A percentile compares a stretch with the other conserved stretches of the same genome.
These are phyloP conservation scores for Trogon surrucura DNA, from an alignment of 2,113 vertebrate species.

Conservation along the genomic window DNA sequence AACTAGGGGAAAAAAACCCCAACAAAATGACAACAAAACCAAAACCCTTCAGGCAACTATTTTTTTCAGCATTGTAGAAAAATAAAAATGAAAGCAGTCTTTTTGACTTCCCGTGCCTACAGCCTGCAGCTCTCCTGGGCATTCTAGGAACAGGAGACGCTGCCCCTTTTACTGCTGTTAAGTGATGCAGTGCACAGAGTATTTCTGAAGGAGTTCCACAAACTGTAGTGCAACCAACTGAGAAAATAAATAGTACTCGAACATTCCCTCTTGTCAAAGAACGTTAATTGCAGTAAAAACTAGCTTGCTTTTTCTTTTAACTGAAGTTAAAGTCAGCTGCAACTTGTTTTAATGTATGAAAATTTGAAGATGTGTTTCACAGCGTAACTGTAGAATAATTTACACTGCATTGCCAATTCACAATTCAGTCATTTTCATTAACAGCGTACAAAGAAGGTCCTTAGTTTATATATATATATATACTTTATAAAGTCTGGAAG, in stretches of 20 bases:
- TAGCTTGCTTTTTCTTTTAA: constrained; percentile 63
- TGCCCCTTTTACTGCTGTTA: constrained; percentile 22
- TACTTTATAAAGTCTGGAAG: constrained; percentile 79
- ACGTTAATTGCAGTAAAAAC: constrained; percentile 44
- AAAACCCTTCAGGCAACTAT: neutral
- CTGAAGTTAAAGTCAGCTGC: constrained; percentile 46
- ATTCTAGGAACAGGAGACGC: neutral
- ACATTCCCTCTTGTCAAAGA: constrained; percentile 53
- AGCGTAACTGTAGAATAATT: constrained; percentile 77
- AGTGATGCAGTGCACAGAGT: constrained; percentile 33
- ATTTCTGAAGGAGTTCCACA: constrained; percentile 43
- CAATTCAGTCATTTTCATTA: constrained; percentile 61
- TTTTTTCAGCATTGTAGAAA: constrained; percentile 7
- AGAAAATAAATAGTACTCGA: constrained; percentile 68
- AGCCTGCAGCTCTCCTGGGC: neutral
- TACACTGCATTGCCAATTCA: constrained; percentile 69
- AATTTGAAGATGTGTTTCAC: constrained; percentile 79
- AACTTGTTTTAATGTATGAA: constrained; percentile 72
- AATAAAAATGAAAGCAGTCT: neutral
- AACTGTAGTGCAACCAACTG: constrained; percentile 65
- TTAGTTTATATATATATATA: constrained; percentile 63
- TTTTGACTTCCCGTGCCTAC: neutral
- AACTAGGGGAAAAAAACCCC: neutral
- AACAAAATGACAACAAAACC: neutral
- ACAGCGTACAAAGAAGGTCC: constrained; percentile 78